Conservation (phyloP, 2,888 invertebrate species). For the Eupithecia subfuscata region DNA sequence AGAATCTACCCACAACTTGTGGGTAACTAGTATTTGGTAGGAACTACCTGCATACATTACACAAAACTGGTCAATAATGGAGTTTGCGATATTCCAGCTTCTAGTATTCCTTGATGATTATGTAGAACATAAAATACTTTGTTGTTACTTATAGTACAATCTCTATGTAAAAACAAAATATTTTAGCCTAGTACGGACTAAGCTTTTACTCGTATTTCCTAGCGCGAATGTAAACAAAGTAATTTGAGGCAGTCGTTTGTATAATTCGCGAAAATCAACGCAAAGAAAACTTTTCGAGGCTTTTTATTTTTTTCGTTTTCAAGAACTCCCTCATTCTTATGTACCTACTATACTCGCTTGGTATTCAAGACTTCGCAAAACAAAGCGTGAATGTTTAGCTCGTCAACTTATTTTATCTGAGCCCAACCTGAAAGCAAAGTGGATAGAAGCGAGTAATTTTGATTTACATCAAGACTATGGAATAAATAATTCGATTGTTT, state of each 20-base stretch:
- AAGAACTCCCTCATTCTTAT: constrained; percentile 2
- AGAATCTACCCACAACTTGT: too few species aligned
- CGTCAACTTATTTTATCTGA: constrained; percentile 5
- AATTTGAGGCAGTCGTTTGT: background rate
- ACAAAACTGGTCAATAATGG: too few species aligned
- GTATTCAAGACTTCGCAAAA: constrained; percentile 9
- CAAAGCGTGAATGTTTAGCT: background rate
- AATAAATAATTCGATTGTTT: background rate
- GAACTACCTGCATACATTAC: too few species aligned
- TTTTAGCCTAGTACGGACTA: too few species aligned
- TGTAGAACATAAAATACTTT: background rate
- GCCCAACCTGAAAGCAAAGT: background rate
- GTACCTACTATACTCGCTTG: background rate
- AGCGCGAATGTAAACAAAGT: background rate
- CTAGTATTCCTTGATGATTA: too few species aligned
- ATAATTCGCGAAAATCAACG: background rate
- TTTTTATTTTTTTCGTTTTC: background rate
- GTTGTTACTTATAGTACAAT: too few species aligned
- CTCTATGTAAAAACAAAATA: too few species aligned
- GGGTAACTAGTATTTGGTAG: too few species aligned
- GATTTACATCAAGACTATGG: background rate
- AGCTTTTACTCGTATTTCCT: background rate
- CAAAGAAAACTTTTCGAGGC: background rate
- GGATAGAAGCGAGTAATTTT: background rate
- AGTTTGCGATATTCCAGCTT: too few species aligned